Conservation (phyloP, 2,113 vertebrate genomes). For the Miniopterus natalensis region DNA sequence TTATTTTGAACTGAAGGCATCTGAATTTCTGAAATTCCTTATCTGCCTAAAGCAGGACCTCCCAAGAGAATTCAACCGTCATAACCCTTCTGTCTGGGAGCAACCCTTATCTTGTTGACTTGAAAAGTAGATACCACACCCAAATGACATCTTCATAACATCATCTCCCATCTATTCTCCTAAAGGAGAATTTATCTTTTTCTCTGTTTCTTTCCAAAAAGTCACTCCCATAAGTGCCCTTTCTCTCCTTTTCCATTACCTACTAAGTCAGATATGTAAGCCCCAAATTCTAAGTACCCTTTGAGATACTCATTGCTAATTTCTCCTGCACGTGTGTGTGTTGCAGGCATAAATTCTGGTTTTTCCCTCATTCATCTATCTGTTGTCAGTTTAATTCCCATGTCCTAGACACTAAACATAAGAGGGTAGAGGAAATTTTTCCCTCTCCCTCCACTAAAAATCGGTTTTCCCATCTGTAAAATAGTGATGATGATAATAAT, state of each 20-base stretch:
- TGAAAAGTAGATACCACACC: background rate
- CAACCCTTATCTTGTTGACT: background rate
- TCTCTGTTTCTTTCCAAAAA: background rate
- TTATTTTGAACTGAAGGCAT: background rate
- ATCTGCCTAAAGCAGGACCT: background rate
- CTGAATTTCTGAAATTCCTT: background rate
- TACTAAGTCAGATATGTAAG: background rate
- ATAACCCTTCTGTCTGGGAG: background rate
- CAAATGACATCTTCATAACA: background rate
- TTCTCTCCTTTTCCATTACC: background rate
- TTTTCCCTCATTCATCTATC: background rate
- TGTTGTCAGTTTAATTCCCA: background rate
- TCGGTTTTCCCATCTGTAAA: background rate
- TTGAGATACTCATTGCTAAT: background rate
- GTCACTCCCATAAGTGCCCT: background rate
- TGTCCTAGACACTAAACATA: background rate
- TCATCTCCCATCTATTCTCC: background rate
- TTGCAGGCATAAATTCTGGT: background rate
- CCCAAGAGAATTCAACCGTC: background rate
- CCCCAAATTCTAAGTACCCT: background rate
- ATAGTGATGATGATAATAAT: background rate
- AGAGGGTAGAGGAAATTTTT: background rate
- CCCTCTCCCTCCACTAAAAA: background rate
- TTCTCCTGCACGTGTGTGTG: background rate
- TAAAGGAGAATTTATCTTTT: background rate